A percentile compares a stretch with the other conserved stretches of the same genome.
Evolutionary conservation across 2,113 vertebrate genomes (phyloP).

Genomic region (Terrapene triunguis): DNA sequence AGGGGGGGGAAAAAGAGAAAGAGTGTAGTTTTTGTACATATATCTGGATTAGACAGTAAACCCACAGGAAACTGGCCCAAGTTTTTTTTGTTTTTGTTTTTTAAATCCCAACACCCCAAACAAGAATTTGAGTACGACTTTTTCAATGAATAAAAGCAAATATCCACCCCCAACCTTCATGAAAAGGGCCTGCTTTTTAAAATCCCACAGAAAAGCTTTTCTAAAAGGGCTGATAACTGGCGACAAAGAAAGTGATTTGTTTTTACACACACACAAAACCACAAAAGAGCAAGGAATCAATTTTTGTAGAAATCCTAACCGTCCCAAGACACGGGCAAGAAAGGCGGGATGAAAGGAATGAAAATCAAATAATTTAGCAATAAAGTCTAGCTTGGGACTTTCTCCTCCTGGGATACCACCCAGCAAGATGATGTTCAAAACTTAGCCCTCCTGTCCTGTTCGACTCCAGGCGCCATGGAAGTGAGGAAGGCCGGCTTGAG

Average conservation of each 20-base stretch:
- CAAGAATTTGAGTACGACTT: neutral
- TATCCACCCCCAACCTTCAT: neutral
- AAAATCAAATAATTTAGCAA: conserved; percentile 3
- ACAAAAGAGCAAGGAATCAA: too few species aligned
- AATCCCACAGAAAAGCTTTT: conserved; percentile 40
- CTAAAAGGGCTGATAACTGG: conserved; percentile 10
- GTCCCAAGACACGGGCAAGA: neutral
- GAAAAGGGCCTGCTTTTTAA: neutral
- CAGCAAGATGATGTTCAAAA: conserved; percentile 30
- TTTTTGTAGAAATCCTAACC: neutral
- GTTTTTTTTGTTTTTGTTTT: conserved; percentile 39
- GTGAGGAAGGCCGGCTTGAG: conserved; percentile 48
- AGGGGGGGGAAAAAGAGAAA: neutral
- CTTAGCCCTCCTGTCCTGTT: conserved; percentile 47
- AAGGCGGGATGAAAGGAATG: neutral
- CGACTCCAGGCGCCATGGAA: conserved; percentile 47
- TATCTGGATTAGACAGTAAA: neutral
- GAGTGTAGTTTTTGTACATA: neutral
- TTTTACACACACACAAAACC: neutral
- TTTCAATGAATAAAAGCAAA: neutral
- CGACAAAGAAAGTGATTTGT: conserved; percentile 24
- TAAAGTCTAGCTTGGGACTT: conserved; percentile 44
- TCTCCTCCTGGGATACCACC: conserved; percentile 19
- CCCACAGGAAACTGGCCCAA: neutral
- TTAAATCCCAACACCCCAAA: neutral